Conservation (phyloP, 2,888 invertebrate species). For the Psococerastis gibbosa region DNA sequence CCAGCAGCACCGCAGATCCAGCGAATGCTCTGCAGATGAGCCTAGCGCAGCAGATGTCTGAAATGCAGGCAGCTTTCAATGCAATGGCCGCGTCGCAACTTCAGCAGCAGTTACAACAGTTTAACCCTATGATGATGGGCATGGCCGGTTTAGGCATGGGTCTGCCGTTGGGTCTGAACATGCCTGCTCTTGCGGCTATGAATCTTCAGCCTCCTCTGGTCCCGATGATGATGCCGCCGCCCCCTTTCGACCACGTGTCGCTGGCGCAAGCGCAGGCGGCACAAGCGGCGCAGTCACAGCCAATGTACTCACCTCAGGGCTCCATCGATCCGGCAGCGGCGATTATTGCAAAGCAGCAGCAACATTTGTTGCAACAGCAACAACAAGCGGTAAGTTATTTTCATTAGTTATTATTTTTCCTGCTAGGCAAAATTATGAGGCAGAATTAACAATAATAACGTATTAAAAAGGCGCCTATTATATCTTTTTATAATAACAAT, state of each 20-base stretch:
- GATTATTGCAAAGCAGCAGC: constrained; percentile 46
- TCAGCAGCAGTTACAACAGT: constrained; percentile 65
- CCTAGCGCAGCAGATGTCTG: constrained; percentile 58
- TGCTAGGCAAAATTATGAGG: constrained; percentile 2
- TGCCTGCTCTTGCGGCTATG: constrained; percentile 77
- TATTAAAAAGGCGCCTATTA: no score
- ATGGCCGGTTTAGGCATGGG: constrained; percentile 60
- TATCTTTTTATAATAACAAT: no score
- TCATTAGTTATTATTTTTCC: no score
- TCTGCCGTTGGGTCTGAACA: constrained; percentile 56
- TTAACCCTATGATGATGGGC: constrained; percentile 79
- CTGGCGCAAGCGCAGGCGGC: constrained; percentile 19
- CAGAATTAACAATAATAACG: neutral
- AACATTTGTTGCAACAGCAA: constrained; percentile 40
- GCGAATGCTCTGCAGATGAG: constrained; percentile 24
- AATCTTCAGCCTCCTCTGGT: constrained; percentile 84
- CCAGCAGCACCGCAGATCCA: constrained; percentile 35
- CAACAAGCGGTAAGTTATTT: constrained; percentile 45
- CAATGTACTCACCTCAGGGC: constrained; percentile 34
- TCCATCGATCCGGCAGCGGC: constrained; percentile 25
- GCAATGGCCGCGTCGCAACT: constrained; percentile 54
- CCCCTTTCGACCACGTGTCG: constrained; percentile 47
- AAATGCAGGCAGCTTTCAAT: constrained; percentile 68
- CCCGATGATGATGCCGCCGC: constrained; percentile 73
- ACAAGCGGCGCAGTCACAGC: constrained; percentile 21